Base-by-base conservation (phyloP, 1,140 invertebrate species). In the Cotesia vestalis region DNA sequence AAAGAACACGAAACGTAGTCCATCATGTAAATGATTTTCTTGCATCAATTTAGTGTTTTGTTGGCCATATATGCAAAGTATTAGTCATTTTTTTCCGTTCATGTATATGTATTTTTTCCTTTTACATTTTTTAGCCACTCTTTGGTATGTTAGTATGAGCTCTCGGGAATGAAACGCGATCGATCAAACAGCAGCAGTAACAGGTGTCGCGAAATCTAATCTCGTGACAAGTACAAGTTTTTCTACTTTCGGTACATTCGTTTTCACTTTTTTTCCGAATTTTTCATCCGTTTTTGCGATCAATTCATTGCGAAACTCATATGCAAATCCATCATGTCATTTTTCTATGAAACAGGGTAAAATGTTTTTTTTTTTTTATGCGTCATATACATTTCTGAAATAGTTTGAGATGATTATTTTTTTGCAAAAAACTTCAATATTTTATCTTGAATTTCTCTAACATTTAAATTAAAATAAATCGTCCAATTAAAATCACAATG, bases 111-210 rank as follows among this genome's bases (percentile, higher is more conserved):
- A 46, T 46, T 74, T 75, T 73, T 75, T 71, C 74, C 76, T 74
- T 70, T 27, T 38, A 11, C 60, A 62, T 9, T 57, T 57, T 68
- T 55, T 57, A 46, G 40, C 11, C 17, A 46, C 38, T 40, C 59
- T 12, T 2, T 68, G 12, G 34, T 62, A 57, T 59, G 38, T 35
- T 60, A 66, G 53, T 76, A 71, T 73, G 70, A 73, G 77, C 80
- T 79, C 80, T 78, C 78, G 76, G 73, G 75, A 78, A 71, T 75
- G 79, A 79, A 75, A 75, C 74, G 60, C 64, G 78, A 87, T 86
- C 84, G 81, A 86, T 86, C 84, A 86, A 84, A 86, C 81, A 82
- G 64, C 80, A 76, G 72, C 70, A 74, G 71, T 80, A 80, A 83
- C 79, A 80, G 78, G 79, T 82, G 80, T 84, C 79, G 75, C 69